Evolutionary conservation across 1,140 invertebrate genomes (phyloP), one percentile per base, ranked within the genome.

Genomic region (Muscidifurax raptorellus): DNA sequence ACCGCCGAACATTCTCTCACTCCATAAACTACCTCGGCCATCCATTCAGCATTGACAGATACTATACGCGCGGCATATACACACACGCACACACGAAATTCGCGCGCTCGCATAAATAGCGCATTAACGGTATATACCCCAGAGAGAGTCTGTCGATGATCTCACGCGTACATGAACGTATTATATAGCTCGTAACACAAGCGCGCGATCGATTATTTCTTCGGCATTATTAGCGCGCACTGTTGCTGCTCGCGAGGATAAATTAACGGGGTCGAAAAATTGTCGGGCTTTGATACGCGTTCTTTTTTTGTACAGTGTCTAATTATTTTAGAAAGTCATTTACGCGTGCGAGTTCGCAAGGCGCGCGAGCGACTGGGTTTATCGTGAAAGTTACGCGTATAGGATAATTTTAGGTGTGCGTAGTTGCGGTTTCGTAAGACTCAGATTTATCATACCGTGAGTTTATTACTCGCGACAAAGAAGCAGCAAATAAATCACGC

Each of bases 111-210:
- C 27, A 71, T 71, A 28, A 28, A 71, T 15, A 28, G 27, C 67
- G 72, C 15, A n/a, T 74, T 74, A 74, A 74, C 72, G 72, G 72
- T 74, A 74, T 3, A n/a, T 10, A 32, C 12, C 71, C 25, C 28
- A 13, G n/a, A 72, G 5, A 71, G 9, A 30, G 18, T 30, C 25
- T 86, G 82, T 87, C 87, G 85, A 88, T 89, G 88, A 89, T 89
- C 88, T 89, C 87, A 87, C 30, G 78, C 74, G 10, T 74, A 6
- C 5, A 13, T 10, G 28, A 5, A 40, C 28, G 66, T 40, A 30
- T n/a, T 40, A 30, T n/a, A 10, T 82, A 12, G 25, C 75, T 36
- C 67, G 25, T 71, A 75, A 75, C 3, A 85, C 66, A 79, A 79
- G 71, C 76, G 69, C 78, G 76, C 85, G 64, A 84, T 71, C 79